Conservation (phyloP, 2,113 vertebrate species). For the Hypomesus transpacificus region DNA sequence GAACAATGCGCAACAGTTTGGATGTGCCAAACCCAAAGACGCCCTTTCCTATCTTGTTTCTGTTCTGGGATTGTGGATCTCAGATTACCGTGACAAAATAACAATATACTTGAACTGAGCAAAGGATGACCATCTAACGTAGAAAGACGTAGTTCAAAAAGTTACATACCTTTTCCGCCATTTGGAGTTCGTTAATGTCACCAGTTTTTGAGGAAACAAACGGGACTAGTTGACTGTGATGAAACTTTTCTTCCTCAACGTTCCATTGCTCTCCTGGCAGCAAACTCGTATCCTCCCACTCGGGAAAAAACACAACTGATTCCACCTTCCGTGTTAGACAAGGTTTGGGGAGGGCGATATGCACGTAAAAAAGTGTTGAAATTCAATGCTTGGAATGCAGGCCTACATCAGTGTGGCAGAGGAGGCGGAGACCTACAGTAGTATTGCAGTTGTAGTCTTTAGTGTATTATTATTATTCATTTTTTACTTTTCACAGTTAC, state of each 20-base stretch:
- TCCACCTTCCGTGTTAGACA: constrained; percentile 30
- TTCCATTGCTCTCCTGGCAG: constrained; percentile 2
- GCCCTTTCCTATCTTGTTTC: too few relatives aligned
- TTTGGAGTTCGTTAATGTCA: constrained; percentile 18
- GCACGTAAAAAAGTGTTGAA: background rate
- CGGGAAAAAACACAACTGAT: background rate
- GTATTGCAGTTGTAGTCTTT: too few relatives aligned
- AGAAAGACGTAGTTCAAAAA: background rate
- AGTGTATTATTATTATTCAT: too few relatives aligned
- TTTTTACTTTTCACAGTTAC: too few relatives aligned
- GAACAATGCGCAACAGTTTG: too few relatives aligned
- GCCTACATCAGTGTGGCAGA: background rate
- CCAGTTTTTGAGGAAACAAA: constrained; percentile 20
- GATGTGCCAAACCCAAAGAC: too few relatives aligned
- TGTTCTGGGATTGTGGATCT: too few relatives aligned
- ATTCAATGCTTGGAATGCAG: background rate
- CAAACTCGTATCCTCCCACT: constrained; percentile 8
- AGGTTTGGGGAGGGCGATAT: background rate
- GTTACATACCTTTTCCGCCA: constrained; percentile 39
- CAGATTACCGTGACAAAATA: too few relatives aligned
- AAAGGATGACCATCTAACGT: background rate
- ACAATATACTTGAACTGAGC: too few relatives aligned
- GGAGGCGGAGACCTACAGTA: too few relatives aligned
- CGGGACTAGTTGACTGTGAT: constrained; percentile 13
- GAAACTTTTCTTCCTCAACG: constrained; percentile 30